Percentiles rank a stretch among this genome's conserved stretches.
phyloP scores from a whole-genome alignment of 2,113 vertebrate genomes.

The Salvator merianae region DNA sequence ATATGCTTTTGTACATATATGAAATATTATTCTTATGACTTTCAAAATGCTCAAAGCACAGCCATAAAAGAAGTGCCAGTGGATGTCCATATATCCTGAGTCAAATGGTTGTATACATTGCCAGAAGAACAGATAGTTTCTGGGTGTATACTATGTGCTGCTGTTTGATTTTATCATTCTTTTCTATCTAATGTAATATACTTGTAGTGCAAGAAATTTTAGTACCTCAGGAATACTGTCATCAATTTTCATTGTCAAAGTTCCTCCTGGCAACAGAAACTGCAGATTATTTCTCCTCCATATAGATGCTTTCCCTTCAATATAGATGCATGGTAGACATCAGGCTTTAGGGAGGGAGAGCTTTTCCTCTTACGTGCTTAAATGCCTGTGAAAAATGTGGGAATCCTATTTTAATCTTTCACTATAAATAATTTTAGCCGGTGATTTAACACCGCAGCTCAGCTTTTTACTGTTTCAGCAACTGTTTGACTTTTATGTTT shows the following conservation, averaged over 20 bases:
- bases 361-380: neutral
- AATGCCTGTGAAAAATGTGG: neutral
- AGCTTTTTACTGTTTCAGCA: neutral
- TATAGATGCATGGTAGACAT: neutral
- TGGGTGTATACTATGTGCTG: neutral
- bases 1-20: neutral
- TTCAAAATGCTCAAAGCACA: neutral
- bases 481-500: neutral
- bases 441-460: neutral
- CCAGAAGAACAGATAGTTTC: neutral
- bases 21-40: neutral
- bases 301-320: neutral
- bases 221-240: neutral
- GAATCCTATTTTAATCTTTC: neutral
- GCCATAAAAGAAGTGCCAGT: neutral
- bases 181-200: neutral
- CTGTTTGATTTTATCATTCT: neutral
- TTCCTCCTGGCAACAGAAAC: neutral
- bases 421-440: conserved; percentile 5
- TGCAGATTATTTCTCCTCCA: neutral
- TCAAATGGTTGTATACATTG: neutral
- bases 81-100: neutral
- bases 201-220: neutral
- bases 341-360: neutral
- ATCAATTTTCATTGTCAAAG: conserved; percentile 6